Evolutionary conservation across 1,140 invertebrate genomes (phyloP), one percentile per base, ranked within the genome.

Genomic region (Caerostris darwini): DNA sequence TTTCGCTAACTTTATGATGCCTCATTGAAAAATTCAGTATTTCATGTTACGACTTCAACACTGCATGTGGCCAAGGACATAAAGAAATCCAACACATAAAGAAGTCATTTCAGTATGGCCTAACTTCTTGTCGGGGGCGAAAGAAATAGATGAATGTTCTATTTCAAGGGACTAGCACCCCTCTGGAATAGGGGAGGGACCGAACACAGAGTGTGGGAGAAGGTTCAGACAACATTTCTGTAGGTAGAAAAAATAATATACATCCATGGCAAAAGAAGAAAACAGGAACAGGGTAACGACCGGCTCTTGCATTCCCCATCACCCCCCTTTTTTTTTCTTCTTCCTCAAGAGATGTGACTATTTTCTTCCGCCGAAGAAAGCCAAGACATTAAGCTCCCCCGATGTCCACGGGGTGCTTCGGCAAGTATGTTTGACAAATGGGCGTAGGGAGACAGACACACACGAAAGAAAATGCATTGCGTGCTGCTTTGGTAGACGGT

Each of bases 351-450:
- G 71, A 77, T 50, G 71, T 53, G 71, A 77, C 71, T 77, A 77
- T 34, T 77, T 77, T 77, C 19, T 71, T 53, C 71, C 7, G 54
- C 56, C 17, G 56, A 56, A 56, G 17, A 77, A 77, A 81, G 90
- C 69, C 57, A 91, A 83, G 86, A 88, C 86, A 64, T 88, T 88
- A 88, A 88, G 86, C 86, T 64, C 50, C 50, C 61, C 14, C 14
- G 5, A 12, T 88, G 86, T 88, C 86, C 86, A 77, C 14, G 64
- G 88, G 88, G 88, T 53, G 57, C 50, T 88, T 71, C 69, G 67
- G 64, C 88, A 77, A 69, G 67, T 90, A 77, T 88, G 59, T 88
- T 88, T 88, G 86, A 88, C 86, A 88, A 88, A 77, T 90, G 88
- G 88, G 64, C 58, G 61, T 58, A 57, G 86, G 86, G 86, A 64